These are phyloP conservation scores for Salvelinus alpinus DNA, from an alignment of 2,113 vertebrate genomes.

Conservation along the genomic window DNA sequence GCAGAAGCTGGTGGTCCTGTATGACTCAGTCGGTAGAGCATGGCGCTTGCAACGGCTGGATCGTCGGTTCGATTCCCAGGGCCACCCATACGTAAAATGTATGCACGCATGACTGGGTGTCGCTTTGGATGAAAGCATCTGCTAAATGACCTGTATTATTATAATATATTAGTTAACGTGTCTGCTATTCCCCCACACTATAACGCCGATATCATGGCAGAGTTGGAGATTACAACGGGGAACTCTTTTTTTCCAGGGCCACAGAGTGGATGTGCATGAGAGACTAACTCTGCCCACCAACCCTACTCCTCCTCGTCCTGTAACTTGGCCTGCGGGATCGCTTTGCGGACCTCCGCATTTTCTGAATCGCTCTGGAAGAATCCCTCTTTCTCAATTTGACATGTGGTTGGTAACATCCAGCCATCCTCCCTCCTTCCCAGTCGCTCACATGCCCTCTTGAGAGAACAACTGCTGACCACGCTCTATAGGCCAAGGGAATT, in stretches of 20 bases:
- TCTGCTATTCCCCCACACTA: too few species aligned
- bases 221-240: neutral
- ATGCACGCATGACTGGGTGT: too few species aligned
- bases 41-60: too few species aligned
- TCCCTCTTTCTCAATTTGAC: constrained; percentile 44
- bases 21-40: too few species aligned
- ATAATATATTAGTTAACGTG: too few species aligned
- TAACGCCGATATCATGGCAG: neutral
- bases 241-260: constrained; percentile 19
- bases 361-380: constrained; percentile 41
- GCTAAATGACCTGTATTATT: too few species aligned
- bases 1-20: too few species aligned
- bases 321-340: constrained; percentile 38
- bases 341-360: constrained; percentile 33
- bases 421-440: constrained; percentile 41
- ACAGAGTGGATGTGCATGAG: constrained; percentile 36
- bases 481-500: constrained; percentile 60
- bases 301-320: constrained; percentile 7
- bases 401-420: constrained; percentile 12
- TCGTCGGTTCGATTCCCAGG: too few species aligned
- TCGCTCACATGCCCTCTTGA: constrained; percentile 51
- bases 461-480: constrained; percentile 69
- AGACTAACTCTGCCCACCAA: constrained; percentile 46
- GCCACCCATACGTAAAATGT: too few species aligned
- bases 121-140: too few species aligned